A percentile compares a stretch with the other conserved stretches of the same genome.
phyloP scores from a whole-genome alignment of 2,113 vertebrate species.

The Jacana jacana region DNA sequence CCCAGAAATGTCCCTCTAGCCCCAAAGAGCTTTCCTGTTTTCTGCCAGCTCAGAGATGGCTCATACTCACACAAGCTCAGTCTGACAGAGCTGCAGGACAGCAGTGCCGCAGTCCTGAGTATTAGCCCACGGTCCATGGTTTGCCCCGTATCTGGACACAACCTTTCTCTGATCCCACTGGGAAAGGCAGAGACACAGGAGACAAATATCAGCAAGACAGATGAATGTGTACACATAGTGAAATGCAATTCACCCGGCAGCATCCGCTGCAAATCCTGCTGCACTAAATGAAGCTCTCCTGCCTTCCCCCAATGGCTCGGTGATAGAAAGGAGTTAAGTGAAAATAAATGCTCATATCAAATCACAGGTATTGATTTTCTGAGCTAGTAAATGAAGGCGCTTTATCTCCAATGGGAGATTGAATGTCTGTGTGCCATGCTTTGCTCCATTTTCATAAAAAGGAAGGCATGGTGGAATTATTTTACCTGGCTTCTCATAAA shows the following conservation, averaged over 20 bases:
- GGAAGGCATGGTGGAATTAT: constrained; percentile 58
- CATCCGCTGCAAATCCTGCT: constrained; percentile 27
- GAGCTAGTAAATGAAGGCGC: constrained; percentile 68
- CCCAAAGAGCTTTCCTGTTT: not conserved
- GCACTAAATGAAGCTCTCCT: constrained; percentile 61
- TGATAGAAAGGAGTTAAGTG: constrained; percentile 72
- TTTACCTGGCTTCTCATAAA: constrained; percentile 62
- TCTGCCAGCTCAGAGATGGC: not conserved
- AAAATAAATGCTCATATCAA: constrained; percentile 75
- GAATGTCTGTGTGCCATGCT: constrained; percentile 59
- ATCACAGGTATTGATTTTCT: constrained; percentile 75
- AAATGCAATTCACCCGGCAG: constrained; percentile 35
- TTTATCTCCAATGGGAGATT: constrained; percentile 71
- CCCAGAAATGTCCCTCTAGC: not conserved
- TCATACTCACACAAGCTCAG: not conserved
- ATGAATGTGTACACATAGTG: constrained; percentile 23
- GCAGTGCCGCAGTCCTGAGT: not conserved
- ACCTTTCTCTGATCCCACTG: not conserved
- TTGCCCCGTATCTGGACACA: not conserved
- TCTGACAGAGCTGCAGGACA: not conserved
- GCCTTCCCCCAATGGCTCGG: constrained; percentile 44
- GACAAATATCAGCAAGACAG: not conserved
- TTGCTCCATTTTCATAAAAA: constrained; percentile 74
- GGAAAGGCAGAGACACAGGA: not conserved
- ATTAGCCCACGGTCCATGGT: not conserved